phyloP scores from a whole-genome alignment of 2,113 vertebrate species.

The Climacteris rufus region DNA sequence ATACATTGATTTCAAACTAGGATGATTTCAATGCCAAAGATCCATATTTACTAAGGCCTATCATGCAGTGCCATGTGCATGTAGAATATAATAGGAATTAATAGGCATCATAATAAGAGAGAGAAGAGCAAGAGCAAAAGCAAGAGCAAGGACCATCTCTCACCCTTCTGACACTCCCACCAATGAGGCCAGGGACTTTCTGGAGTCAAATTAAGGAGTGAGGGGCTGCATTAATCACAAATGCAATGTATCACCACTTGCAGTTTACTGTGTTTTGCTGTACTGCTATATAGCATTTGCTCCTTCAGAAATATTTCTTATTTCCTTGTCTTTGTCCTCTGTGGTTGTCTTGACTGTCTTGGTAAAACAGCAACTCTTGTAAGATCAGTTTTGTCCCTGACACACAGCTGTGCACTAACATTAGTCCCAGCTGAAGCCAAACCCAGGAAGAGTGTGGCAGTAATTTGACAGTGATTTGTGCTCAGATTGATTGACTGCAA shows the following conservation, averaged over 20 bases:
- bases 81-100: not conserved
- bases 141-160: not conserved
- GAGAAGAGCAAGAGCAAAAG: not conserved
- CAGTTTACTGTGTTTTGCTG: accelerated
- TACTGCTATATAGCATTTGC: not conserved
- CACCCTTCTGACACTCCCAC: not conserved
- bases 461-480: not conserved
- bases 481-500: not conserved
- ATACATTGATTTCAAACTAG: not conserved
- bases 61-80: no score
- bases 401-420: not conserved
- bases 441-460: not conserved
- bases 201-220: not conserved
- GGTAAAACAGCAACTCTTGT: not conserved
- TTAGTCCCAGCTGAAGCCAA: not conserved
- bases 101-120: not conserved
- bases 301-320: not conserved
- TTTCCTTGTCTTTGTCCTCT: not conserved
- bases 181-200: accelerated
- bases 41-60: not conserved
- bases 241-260: not conserved
- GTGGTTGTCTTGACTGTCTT: not conserved
- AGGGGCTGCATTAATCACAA: not conserved
- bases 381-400: not conserved
- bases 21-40: not conserved